Percentiles rank a stretch among this genome's conserved stretches.
Conservation (phyloP, 2,888 invertebrate genomes). For the Phalangium opilio region DNA sequence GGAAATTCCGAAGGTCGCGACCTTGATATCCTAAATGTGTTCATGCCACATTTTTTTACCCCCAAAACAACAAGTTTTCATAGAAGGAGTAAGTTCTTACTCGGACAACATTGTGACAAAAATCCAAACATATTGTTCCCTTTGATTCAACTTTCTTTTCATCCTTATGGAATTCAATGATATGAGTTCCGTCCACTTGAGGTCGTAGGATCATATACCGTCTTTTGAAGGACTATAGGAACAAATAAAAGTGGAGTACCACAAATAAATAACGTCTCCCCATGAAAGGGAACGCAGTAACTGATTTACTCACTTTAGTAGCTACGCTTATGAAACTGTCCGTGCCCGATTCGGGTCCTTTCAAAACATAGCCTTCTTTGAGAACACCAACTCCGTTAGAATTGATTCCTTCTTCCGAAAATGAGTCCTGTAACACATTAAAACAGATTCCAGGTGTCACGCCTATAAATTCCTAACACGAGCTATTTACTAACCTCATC, state of each 20-base stretch:
- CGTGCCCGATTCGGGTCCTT: constrained; percentile 76
- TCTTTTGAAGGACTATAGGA: constrained; percentile 58
- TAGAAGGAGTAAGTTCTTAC: constrained; percentile 40
- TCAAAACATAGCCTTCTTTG: constrained; percentile 77
- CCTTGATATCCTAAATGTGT: no score
- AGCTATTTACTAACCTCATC: constrained; percentile 43
- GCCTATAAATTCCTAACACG: no score
- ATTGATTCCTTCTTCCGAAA: no score
- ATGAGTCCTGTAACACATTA: no score
- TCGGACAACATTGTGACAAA: constrained; percentile 74
- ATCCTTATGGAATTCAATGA: constrained; percentile 81
- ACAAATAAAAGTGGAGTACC: no score
- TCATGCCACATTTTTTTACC: neutral
- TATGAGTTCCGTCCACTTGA: constrained; percentile 79
- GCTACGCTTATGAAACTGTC: constrained; percentile 84
- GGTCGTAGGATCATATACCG: constrained; percentile 74
- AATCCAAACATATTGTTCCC: constrained; percentile 82
- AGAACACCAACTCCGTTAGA: constrained; percentile 39
- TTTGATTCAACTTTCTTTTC: constrained; percentile 80
- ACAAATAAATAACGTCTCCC: no score
- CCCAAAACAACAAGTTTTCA: neutral
- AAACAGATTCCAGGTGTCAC: no score
- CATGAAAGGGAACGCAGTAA: no score
- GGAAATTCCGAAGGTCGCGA: no score
- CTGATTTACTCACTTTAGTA: constrained; percentile 44